A percentile compares a stretch with the other conserved stretches of the same genome.
These are phyloP conservation scores for Amblyornis subalaris DNA, from an alignment of 2,113 vertebrate species.

Conservation along the genomic window DNA sequence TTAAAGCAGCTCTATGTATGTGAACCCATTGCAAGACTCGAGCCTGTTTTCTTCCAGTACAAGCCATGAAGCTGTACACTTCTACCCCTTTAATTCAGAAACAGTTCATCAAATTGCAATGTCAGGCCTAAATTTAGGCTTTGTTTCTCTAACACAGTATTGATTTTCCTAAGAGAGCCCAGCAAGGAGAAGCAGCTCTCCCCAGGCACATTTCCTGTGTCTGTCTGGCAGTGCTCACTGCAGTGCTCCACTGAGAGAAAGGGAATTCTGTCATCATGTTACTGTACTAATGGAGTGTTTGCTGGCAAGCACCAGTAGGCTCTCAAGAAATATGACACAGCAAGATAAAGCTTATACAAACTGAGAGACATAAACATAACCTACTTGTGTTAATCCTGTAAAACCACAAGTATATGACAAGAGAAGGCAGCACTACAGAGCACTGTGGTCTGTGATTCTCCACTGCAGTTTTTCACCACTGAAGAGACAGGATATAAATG, in stretches of 20 bases:
- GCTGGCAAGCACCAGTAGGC: neutral
- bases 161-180: neutral
- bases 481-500: neutral
- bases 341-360: slow-evolving; percentile 12
- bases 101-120: neutral
- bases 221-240: neutral
- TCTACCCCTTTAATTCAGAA: neutral
- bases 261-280: neutral
- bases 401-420: neutral
- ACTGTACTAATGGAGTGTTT: slow-evolving; percentile 4
- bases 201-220: neutral
- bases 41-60: neutral
- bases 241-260: neutral
- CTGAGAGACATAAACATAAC: neutral
- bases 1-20: neutral
- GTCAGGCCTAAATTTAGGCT: neutral
- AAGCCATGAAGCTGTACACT: neutral
- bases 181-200: neutral
- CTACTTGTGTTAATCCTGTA: slow-evolving; percentile 33
- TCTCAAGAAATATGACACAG: slow-evolving; percentile 19
- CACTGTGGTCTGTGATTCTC: rapidly evolving
- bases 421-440: neutral
- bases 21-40: neutral
- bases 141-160: neutral
- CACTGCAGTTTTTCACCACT: neutral